Base-by-base conservation (phyloP, 64 coral and sea anemone genomes). In the Actinia equina region DNA sequence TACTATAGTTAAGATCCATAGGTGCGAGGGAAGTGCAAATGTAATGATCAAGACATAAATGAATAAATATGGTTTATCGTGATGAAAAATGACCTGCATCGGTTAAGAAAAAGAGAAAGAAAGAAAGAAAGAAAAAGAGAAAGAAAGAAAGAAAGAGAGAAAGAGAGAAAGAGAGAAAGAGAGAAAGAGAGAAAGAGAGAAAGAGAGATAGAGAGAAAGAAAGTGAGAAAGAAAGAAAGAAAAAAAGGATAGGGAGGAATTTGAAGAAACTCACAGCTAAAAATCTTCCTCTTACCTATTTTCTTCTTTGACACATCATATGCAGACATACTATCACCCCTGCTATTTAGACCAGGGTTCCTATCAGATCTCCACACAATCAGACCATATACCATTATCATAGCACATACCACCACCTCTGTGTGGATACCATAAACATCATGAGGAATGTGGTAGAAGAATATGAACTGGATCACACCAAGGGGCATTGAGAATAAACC, bases 381-480 rank as follows among this genome's bases (percentile, higher is more conserved):
- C 56, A 84, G 25, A n/a, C 17, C 82, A 84, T 84, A 84, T 15
- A 84, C 51, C 49, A 84, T 54, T 17, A 54, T 16, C 82, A 84
- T 84, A 16, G 43, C 17, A 57, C 49, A 60, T 3, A 84, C 82
- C 25, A 84, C 37, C 17, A 84, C 82, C 52, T 84, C 82, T 57
- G 82, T 84, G 52, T 84, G 82, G 43, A 84, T 84, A 42, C 82
- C 82, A 84, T 84, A 84, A 4, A 9, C 11, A 60, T 84, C 82
- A 84, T 84, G 82, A 30, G 82, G 82, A 45, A 84, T 51, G 23
- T 84, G 82, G 82, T 84, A 84, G 22, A 84, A 84, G 37, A 84
- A 16, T 1, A 84, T 56, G 55, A 84, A 84, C 82, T 84, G 82
- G 56, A 84, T 27, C 16, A 84, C 82, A 56, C 44, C 82, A 54